phyloP scores from a whole-genome alignment of 2,113 vertebrate species.

The Peucedramus taeniatus region DNA sequence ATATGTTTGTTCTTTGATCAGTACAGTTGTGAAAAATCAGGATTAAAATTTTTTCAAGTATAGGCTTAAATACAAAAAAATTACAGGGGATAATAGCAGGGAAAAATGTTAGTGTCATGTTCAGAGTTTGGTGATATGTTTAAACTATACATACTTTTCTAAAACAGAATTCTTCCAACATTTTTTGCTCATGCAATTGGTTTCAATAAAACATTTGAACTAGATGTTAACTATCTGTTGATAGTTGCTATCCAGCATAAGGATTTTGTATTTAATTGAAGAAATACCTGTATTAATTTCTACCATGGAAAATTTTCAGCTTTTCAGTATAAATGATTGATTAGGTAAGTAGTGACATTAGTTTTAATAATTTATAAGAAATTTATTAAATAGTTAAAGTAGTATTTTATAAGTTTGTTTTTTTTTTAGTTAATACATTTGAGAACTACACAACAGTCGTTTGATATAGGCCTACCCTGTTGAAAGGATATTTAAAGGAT shows the following conservation, averaged over 20 bases:
- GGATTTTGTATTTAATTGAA: slow-evolving; percentile 65
- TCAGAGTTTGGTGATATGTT: slow-evolving; percentile 85
- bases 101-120: slow-evolving; percentile 70
- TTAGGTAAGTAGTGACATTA: slow-evolving; percentile 79
- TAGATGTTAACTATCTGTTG: slow-evolving; percentile 48
- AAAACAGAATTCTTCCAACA: slow-evolving; percentile 79
- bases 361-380: slow-evolving; percentile 62
- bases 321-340: slow-evolving; percentile 77
- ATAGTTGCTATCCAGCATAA: slow-evolving; percentile 59
- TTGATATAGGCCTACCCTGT: slow-evolving; percentile 11
- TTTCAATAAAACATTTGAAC: slow-evolving; percentile 55
- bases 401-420: slow-evolving; percentile 26
- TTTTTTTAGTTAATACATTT: slow-evolving; percentile 44
- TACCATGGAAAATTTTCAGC: slow-evolving; percentile 65
- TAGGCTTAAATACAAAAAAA: slow-evolving; percentile 13
- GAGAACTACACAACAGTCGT: slow-evolving; percentile 6
- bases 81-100: neutral
- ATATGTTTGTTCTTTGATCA: neutral
- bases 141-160: slow-evolving; percentile 79
- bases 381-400: slow-evolving; percentile 47
- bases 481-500: neutral
- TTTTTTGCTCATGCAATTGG: slow-evolving; percentile 65
- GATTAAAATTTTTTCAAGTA: neutral
- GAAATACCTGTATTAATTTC: slow-evolving; percentile 68
- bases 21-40: neutral